Evolutionary conservation across 2,797 vertebrate genomes (phyloP).

Genomic region (Pygocentrus nattereri): DNA sequence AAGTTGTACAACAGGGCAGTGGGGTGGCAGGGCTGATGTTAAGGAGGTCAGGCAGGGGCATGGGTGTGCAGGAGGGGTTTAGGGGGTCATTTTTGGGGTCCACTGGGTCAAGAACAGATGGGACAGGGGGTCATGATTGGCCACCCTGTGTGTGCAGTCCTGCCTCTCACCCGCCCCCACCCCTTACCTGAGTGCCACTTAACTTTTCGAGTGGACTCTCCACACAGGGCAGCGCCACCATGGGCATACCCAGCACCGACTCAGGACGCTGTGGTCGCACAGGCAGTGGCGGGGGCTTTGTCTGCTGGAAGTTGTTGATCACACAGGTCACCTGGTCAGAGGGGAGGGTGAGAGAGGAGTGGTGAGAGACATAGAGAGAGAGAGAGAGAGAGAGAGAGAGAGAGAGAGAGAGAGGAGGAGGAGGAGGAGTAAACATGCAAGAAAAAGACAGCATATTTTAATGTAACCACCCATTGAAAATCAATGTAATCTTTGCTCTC

Average conservation of each 20-base stretch:
- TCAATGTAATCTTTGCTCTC: not conserved
- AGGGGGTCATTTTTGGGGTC: constrained; percentile 45
- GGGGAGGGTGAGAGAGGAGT: not conserved
- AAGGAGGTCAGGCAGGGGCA: constrained; percentile 47
- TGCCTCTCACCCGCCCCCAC: constrained; percentile 63
- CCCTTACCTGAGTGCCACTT: constrained; percentile 93
- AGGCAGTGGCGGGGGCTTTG: constrained; percentile 58
- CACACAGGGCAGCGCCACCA: constrained; percentile 81
- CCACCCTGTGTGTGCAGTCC: constrained; percentile 47
- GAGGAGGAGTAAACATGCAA: not conserved
- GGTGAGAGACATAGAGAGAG: not conserved
- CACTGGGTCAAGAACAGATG: constrained; percentile 52
- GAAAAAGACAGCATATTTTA: not conserved
- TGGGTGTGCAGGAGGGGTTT: constrained; percentile 43
- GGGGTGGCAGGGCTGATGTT: constrained; percentile 31
- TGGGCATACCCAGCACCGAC: constrained; percentile 76
- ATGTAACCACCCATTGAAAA: not conserved
- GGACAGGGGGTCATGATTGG: constrained; percentile 36
- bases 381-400: not conserved
- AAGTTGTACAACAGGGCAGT: constrained; percentile 37
- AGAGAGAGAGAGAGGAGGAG: not conserved
- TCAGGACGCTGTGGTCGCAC: constrained; percentile 72
- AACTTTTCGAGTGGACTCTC: constrained; percentile 94
- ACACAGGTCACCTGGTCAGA: constrained; percentile 86
- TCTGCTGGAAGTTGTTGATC: constrained; percentile 89